These are phyloP conservation scores for Quadroppia sp. DNA, from an alignment of 2,888 invertebrate genomes.

Conservation along the genomic window DNA sequence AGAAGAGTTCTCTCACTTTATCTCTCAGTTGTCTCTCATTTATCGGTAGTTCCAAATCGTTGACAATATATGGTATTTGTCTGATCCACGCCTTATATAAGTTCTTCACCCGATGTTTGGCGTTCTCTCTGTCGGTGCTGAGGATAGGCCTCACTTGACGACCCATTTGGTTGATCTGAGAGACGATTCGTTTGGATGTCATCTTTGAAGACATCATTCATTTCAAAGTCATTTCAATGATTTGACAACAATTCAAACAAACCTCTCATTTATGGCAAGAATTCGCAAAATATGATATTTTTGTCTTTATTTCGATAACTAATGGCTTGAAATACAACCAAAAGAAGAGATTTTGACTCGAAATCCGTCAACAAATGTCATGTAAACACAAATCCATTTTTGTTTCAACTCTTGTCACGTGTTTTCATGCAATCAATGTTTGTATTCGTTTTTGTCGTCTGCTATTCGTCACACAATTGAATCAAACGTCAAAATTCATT, in stretches of 20 bases:
- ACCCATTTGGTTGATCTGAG: conserved; percentile 50
- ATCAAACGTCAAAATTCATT: no score
- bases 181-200: conserved; percentile 43
- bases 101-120: conserved; percentile 73
- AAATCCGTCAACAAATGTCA: not conserved
- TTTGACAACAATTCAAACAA: no score
- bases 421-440: no score
- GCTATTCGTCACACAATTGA: not conserved
- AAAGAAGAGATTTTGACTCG: no score
- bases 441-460: no score
- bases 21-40: conserved; percentile 63
- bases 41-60: conserved; percentile 60
- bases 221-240: not conserved
- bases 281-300: no score
- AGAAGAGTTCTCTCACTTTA: conserved; percentile 74
- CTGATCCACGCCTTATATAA: conserved; percentile 93
- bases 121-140: conserved; percentile 71
- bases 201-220: conserved; percentile 24
- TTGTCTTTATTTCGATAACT: no score
- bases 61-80: conserved; percentile 81
- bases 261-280: no score
- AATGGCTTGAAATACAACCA: no score
- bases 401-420: no score
- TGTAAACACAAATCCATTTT: not conserved
- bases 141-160: conserved; percentile 79